These are phyloP conservation scores for Pachyrhynchus sulphureomaculatus DNA, from an alignment of 1,140 invertebrate genomes.

Conservation along the genomic window DNA sequence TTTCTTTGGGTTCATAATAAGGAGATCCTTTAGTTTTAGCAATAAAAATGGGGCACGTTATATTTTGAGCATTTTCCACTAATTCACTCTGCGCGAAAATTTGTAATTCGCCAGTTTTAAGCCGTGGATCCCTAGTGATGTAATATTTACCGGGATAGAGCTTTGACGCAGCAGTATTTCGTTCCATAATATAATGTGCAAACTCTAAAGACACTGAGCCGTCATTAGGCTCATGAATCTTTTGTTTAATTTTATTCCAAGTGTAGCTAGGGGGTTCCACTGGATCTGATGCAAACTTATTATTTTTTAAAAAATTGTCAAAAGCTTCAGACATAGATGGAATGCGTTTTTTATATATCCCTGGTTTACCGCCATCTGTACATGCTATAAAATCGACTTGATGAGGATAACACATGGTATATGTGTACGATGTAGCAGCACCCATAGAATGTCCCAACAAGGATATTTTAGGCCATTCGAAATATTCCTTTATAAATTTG, in stretches of 20 bases:
- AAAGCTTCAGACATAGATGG: slow-evolving; percentile 47
- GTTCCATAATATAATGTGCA: slow-evolving; percentile 55
- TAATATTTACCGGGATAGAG: slow-evolving; percentile 60
- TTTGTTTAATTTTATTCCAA: slow-evolving; percentile 56
- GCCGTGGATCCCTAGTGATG: slow-evolving; percentile 55
- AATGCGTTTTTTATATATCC: slow-evolving; percentile 41
- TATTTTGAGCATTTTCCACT: slow-evolving; percentile 43
- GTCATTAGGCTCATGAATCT: slow-evolving; percentile 30
- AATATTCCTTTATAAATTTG: slow-evolving; percentile 60
- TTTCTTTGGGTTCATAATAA: slow-evolving; percentile 57
- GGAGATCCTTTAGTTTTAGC: slow-evolving; percentile 57
- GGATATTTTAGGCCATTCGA: slow-evolving; percentile 68
- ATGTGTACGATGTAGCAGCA: slow-evolving; percentile 59
- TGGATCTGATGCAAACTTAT: slow-evolving; percentile 47
- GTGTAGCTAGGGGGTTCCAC: slow-evolving; percentile 61
- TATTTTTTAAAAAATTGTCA: slow-evolving; percentile 54
- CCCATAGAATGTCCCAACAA: slow-evolving; percentile 65
- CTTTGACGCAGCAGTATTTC: slow-evolving; percentile 58
- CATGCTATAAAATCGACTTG: slow-evolving; percentile 62
- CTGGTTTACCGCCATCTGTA: slow-evolving; percentile 59
- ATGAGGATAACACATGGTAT: slow-evolving; percentile 59
- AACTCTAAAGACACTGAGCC: slow-evolving; percentile 37
- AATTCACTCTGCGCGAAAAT: slow-evolving; percentile 44
- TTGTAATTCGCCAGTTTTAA: slow-evolving; percentile 32
- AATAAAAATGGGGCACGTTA: slow-evolving; percentile 40